phyloP scores from a whole-genome alignment of 1,140 invertebrate species.

The Eriocheir sinensis region DNA sequence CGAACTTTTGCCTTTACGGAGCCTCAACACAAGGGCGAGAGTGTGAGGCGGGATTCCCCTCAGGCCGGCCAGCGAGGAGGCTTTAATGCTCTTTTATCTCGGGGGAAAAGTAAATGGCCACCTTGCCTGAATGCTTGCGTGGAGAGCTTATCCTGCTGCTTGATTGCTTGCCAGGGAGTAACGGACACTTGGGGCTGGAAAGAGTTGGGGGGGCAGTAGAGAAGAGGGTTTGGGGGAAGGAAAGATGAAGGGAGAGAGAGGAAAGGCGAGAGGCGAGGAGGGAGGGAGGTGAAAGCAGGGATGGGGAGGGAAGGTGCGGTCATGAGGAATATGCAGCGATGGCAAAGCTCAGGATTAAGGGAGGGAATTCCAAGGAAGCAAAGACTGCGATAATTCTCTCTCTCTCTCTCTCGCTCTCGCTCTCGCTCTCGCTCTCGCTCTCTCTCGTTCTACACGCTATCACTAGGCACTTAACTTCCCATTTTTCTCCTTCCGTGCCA shows the following conservation, averaged over 20 bases:
- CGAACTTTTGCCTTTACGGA: not conserved
- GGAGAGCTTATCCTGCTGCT: conserved; percentile 64
- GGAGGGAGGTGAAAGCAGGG: conserved; percentile 40
- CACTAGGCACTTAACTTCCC: not conserved
- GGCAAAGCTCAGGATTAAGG: conserved; percentile 38
- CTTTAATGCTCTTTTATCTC: conserved; percentile 40
- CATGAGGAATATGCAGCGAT: conserved; percentile 12
- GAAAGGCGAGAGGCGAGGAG: conserved; percentile 13
- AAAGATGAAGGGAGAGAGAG: not conserved
- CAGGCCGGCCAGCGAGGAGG: conserved; percentile 28
- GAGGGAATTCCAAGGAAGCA: conserved; percentile 29
- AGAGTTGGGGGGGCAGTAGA: too few species aligned
- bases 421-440: conserved; percentile 42
- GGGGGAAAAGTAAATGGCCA: conserved; percentile 45
- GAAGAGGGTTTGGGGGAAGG: not conserved
- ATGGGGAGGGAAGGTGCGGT: conserved; percentile 8
- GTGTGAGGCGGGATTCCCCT: not conserved
- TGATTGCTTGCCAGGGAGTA: conserved; percentile 66
- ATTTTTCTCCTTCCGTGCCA: not conserved
- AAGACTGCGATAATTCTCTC: not conserved
- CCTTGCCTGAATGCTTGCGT: conserved; percentile 63
- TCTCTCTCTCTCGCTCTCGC: conserved; percentile 3
- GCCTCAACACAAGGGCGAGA: not conserved
- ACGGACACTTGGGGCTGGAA: conserved; percentile 39
- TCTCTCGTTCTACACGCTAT: conserved; percentile 29